phyloP scores from a whole-genome alignment of 2,113 vertebrate species.

The Oplegnathus fasciatus region DNA sequence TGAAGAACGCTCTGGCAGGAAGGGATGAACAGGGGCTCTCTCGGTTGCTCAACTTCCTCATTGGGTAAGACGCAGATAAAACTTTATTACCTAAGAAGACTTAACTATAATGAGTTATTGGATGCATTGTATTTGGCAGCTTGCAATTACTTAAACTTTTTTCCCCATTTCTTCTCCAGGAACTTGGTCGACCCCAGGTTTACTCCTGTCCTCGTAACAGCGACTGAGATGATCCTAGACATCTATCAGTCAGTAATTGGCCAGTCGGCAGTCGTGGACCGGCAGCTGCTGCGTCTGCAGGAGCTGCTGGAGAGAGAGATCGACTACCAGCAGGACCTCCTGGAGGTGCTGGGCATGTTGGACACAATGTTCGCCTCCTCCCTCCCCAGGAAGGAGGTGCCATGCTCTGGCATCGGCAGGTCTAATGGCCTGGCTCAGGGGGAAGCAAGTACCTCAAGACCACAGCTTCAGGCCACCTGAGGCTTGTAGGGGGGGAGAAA shows the following conservation, averaged over 20 bases:
- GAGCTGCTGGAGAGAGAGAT: constrained; percentile 91
- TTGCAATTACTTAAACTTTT: background rate
- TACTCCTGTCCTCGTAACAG: constrained; percentile 87
- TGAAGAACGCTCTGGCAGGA: constrained; percentile 96
- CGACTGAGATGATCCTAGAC: constrained; percentile 92
- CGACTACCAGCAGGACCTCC: constrained; percentile 92
- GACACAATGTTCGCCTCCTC: constrained; percentile 95
- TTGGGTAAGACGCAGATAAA: constrained; percentile 84
- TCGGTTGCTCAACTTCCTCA: constrained; percentile 90
- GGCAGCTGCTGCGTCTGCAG: constrained; percentile 91
- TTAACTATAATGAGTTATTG: background rate
- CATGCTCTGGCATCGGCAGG: constrained; percentile 44
- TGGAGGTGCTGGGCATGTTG: constrained; percentile 97
- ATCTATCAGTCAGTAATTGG: constrained; percentile 91
- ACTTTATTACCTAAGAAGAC: background rate
- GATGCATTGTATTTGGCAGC: background rate
- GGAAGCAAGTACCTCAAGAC: constrained; percentile 32
- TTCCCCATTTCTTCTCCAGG: constrained; percentile 75
- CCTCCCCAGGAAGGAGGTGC: constrained; percentile 82
- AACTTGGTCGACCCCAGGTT: constrained; percentile 92
- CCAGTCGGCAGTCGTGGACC: constrained; percentile 91
- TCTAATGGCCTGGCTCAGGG: constrained; percentile 65
- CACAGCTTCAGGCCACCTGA: constrained; percentile 75
- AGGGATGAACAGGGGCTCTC: constrained; percentile 91
- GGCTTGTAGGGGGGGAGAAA: background rate